phyloP scores from a whole-genome alignment of 2,888 invertebrate species.

The Gymnocheta viridis region DNA sequence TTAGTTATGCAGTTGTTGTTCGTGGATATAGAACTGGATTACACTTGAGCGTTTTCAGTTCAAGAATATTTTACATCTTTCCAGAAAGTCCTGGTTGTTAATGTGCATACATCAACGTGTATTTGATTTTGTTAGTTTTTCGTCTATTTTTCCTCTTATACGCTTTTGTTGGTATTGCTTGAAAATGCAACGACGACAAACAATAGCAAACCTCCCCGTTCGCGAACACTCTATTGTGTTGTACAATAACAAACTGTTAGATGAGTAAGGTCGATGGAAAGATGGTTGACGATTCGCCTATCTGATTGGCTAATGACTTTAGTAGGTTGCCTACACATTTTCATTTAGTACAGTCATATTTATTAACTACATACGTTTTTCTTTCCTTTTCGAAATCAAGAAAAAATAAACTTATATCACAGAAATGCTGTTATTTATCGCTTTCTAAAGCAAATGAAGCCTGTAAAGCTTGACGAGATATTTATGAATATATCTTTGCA shows the following conservation, averaged over 20 bases:
- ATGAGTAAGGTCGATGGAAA: not conserved
- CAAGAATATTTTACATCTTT: not conserved
- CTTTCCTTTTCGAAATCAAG: not conserved
- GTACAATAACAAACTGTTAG: conserved; percentile 43
- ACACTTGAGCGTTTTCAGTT: not conserved
- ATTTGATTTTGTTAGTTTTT: not conserved
- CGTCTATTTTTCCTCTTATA: not conserved
- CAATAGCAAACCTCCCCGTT: not conserved
- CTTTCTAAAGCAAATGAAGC: not conserved
- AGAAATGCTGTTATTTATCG: not conserved
- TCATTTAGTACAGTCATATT: conserved; percentile 28
- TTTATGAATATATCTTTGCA: not conserved
- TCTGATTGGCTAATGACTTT: conserved; percentile 46
- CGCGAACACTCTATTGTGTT: conserved; percentile 24
- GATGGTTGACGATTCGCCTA: not conserved
- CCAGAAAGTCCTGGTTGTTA: not conserved
- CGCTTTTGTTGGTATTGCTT: not conserved
- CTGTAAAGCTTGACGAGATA: not conserved
- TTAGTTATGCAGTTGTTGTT: conserved; percentile 24
- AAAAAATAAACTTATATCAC: not conserved
- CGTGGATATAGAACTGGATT: not conserved
- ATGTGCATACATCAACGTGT: not conserved
- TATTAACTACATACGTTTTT: not conserved
- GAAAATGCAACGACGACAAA: not conserved
- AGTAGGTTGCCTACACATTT: conserved; percentile 34